Base-by-base conservation (phyloP, 2,888 invertebrate species). In the Onchidella celtica region DNA sequence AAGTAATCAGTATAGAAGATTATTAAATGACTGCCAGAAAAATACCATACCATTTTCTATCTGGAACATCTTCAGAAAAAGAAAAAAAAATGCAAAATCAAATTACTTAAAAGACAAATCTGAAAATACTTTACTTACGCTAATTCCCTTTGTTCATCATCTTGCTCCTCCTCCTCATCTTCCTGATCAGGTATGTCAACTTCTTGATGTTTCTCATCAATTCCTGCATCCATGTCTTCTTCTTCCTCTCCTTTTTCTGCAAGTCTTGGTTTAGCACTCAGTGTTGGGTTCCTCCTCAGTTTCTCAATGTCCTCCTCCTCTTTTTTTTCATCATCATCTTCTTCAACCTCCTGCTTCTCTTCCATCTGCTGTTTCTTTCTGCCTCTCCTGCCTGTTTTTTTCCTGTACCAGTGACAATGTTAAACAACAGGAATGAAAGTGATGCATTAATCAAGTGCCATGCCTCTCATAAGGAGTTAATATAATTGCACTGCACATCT, bases 51-150 rank as follows among this genome's bases (percentile, higher is more conserved):
- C n/a, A n/a, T n/a, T n/a, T n/a, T n/a, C n/a, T n/a, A 3, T 34
- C 1, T 3, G 29, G 4, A 17, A 27, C 63, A 63, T 3, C 29
- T 63, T 14, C n/a, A 61, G 29, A 57, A n/a, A 11, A 57, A 57
- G 14, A 57, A 9, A 21, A 57, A 57, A 57, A 57, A 57, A n/a
- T n/a, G n/a, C n/a, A n/a, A n/a, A n/a, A n/a, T n/a, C n/a, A n/a
- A n/a, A n/a, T n/a, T n/a, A n/a, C n/a, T n/a, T n/a, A n/a, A n/a
- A n/a, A n/a, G n/a, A n/a, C n/a, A n/a, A n/a, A n/a, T n/a, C n/a
- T n/a, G n/a, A n/a, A n/a, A n/a, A n/a, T n/a, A n/a, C n/a, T n/a
- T 61, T 59, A 75, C 76, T 81, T 27, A 81, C 72, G 59, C 65
- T 21, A 76, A 57, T 55, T 76, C 76, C 27, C 59, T 81, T 24